phyloP scores from a whole-genome alignment of 1,140 invertebrate species.

The Dreissena rostriformis region DNA sequence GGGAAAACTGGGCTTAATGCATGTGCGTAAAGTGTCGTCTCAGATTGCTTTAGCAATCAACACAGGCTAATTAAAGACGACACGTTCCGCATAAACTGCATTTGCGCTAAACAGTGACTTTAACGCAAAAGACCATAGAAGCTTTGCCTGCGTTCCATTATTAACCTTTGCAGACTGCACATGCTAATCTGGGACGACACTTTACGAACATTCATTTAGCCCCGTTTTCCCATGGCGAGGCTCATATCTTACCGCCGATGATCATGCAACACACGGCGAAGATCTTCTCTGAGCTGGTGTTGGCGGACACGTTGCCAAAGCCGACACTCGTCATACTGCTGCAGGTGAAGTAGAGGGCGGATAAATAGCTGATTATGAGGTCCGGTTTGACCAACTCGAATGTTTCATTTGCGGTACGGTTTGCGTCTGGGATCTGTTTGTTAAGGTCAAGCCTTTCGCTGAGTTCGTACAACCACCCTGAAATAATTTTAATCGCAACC shows the following conservation, averaged over 20 bases:
- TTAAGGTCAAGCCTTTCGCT: slow-evolving; percentile 72
- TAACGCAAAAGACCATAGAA: too few species aligned
- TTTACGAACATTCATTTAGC: too few species aligned
- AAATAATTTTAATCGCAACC: neutral
- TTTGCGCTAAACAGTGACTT: too few species aligned
- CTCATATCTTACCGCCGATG: slow-evolving; percentile 90
- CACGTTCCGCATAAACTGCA: too few species aligned
- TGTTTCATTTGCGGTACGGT: slow-evolving; percentile 63
- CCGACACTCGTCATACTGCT: slow-evolving; percentile 97
- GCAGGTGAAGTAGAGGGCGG: slow-evolving; percentile 97
- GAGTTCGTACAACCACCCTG: slow-evolving; percentile 79
- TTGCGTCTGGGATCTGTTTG: slow-evolving; percentile 58
- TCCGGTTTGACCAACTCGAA: slow-evolving; percentile 67
- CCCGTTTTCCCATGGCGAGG: too few species aligned
- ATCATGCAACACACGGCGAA: slow-evolving; percentile 98
- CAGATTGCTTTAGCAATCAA: too few species aligned
- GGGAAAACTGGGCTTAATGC: too few species aligned
- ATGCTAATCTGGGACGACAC: too few species aligned
- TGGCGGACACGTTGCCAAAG: slow-evolving; percentile 98
- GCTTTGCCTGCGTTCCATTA: too few species aligned
- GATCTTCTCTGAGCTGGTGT: slow-evolving; percentile 94
- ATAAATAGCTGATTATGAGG: slow-evolving; percentile 87
- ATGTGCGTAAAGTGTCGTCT: too few species aligned
- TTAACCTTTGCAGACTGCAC: too few species aligned
- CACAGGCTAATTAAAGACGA: too few species aligned